Base-by-base conservation (phyloP, 2,797 vertebrate genomes). In the Eptatretus atami region DNA sequence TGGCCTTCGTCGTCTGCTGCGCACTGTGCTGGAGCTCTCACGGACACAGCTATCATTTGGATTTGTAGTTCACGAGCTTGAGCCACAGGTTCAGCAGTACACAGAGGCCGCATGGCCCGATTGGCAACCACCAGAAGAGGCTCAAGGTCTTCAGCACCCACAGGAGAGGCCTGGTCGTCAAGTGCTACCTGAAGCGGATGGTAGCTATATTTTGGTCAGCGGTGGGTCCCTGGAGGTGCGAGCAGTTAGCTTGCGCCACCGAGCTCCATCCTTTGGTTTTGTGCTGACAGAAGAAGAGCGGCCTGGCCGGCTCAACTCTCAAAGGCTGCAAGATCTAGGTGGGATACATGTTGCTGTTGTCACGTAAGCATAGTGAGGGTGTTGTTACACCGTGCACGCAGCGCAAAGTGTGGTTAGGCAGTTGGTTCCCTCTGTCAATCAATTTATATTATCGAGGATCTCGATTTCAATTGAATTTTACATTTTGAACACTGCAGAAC, bases 241-340 rank as follows among this genome's bases (percentile, higher is more conserved):
- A 66, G 86, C 82, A 0, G 86, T 95, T 69, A 75, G 80, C 67
- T 75, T 95, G n/a, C 86, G 80, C 65, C 88, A 95, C 67, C 79
- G 84, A 13, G 66, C 92, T 63, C 83, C 86, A 2, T 92, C 86
- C 11, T 93, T 94, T 63, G 86, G 88, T 2, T 94, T 88, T 68
- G 76, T 80, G 19, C 66, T 94, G 24, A 67, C 80, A 53, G 88
- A 95, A 71, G 77, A 71, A 15, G 76, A 82, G 52, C 77, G 80
- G 12, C 71, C 81, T 0, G 85, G 86, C 2, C 79, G 73, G 69
- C 78, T 95, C 65, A 78, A 82, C 1, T 78, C 77, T 1, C 77
- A 80, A 63, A 74, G 79, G 11, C 74, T 95, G 11, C 80, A 77
- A 63, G 77, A 82, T 25, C 73, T 92, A 0, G 86, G 88, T 93